These are phyloP conservation scores for Parotocinclus haroldoi DNA, from an alignment of 2,797 vertebrate genomes.

Conservation along the genomic window DNA sequence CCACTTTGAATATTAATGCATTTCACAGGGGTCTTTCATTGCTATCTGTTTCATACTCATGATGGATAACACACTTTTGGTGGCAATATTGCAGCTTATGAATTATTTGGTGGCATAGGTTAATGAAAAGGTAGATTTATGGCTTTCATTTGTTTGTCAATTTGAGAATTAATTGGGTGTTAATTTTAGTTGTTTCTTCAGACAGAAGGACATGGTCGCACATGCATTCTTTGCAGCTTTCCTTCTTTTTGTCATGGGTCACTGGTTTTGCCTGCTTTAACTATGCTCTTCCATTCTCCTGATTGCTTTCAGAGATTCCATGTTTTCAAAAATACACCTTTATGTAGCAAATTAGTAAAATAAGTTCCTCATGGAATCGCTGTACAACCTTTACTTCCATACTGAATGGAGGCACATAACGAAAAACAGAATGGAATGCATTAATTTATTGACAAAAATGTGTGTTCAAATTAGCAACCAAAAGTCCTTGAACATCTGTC, in stretches of 20 bases:
- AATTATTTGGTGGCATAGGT: constrained; percentile 94
- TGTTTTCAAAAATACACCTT: constrained; percentile 89
- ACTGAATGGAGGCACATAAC: constrained; percentile 31
- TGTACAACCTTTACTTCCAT: constrained; percentile 65
- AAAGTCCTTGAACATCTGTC: constrained; percentile 33
- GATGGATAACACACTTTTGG: constrained; percentile 88
- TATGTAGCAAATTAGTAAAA: constrained; percentile 92
- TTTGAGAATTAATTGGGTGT: constrained; percentile 99
- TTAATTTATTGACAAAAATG: constrained; percentile 6
- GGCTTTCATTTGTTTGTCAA: constrained; percentile 99
- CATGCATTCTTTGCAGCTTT: constrained; percentile 84
- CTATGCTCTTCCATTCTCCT: constrained; percentile 88
- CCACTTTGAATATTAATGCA: constrained; percentile 47
- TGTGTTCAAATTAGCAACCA: not conserved
- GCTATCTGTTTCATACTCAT: constrained; percentile 98
- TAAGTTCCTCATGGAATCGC: constrained; percentile 82
- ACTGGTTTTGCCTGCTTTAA: constrained; percentile 98
- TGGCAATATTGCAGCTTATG: constrained; percentile 91
- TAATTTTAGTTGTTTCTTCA: constrained; percentile 99
- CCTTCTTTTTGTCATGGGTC: constrained; percentile 92
- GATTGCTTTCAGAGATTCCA: constrained; percentile 93
- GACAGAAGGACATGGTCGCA: constrained; percentile 76
- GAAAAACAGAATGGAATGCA: not conserved
- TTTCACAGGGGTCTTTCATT: constrained; percentile 83
- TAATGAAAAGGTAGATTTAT: constrained; percentile 99